Conservation (phyloP, 2,797 vertebrate species). For the Brachyrhaphis roseni region DNA sequence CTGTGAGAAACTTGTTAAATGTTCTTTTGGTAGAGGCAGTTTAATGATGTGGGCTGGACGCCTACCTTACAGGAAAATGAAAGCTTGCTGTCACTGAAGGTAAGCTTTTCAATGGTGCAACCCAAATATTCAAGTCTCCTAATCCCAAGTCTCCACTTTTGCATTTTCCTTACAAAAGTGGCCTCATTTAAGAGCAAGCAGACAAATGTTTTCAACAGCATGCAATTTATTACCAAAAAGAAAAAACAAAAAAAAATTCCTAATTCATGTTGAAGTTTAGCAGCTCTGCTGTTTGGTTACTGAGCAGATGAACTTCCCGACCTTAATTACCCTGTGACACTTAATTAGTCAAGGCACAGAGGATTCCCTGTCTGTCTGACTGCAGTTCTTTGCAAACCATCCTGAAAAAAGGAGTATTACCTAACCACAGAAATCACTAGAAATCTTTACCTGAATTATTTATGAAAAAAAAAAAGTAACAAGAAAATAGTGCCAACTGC, state of each 20-base stretch:
- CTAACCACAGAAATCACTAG: background rate
- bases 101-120: background rate
- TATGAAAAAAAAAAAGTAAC: background rate
- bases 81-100: background rate
- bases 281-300: conserved; percentile 5
- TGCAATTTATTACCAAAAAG: background rate
- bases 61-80: background rate
- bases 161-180: background rate
- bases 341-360: conserved; percentile 44
- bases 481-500: background rate
- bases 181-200: background rate
- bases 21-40: background rate
- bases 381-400: background rate
- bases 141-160: no score
- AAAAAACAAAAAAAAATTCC: background rate
- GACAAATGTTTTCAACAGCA: background rate
- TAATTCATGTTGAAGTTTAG: background rate
- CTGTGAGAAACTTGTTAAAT: background rate
- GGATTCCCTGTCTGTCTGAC: conserved; percentile 4
- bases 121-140: background rate
- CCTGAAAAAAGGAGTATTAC: background rate
- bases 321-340: conserved; percentile 43
- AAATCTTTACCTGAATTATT: background rate
- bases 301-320: conserved; percentile 24
- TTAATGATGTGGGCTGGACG: background rate